phyloP scores from a whole-genome alignment of 2,113 vertebrate genomes.

The Arothron firmamentum region DNA sequence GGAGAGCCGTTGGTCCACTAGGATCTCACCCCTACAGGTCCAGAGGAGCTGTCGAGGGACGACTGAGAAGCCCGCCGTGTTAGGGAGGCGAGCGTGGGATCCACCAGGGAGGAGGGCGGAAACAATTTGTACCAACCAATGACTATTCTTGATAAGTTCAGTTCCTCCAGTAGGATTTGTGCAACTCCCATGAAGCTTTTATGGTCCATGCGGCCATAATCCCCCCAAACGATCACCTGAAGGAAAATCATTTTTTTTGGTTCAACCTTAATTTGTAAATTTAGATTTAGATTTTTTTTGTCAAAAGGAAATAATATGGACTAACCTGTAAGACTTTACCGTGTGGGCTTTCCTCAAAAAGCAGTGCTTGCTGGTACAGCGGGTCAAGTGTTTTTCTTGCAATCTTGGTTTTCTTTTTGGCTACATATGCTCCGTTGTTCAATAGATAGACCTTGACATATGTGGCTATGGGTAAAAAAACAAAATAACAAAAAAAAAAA shows the following conservation, averaged over 20 bases:
- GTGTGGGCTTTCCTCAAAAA: conserved; percentile 95
- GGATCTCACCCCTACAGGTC: conserved; percentile 88
- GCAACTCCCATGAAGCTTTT: conserved; percentile 99
- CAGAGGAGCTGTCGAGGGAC: conserved; percentile 93
- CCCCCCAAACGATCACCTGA: conserved; percentile 98
- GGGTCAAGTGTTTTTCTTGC: conserved; percentile 97
- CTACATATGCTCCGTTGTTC: conserved; percentile 94
- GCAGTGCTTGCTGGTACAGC: conserved; percentile 93
- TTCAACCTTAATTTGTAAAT: not conserved
- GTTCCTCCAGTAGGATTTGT: conserved; percentile 95
- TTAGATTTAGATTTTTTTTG: not conserved
- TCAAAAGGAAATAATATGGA: not conserved
- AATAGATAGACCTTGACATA: conserved; percentile 98
- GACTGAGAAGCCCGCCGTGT: conserved; percentile 95
- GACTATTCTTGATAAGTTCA: conserved; percentile 95
- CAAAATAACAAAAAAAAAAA: conserved; percentile 30
- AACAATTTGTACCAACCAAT: conserved; percentile 99
- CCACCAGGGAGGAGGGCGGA: conserved; percentile 94
- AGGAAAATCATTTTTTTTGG: conserved; percentile 13
- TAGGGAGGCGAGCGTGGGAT: conserved; percentile 91
- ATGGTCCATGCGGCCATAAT: conserved; percentile 98
- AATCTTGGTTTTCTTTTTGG: conserved; percentile 99
- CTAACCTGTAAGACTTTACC: conserved; percentile 98
- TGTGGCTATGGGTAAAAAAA: conserved; percentile 78
- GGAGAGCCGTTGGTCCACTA: conserved; percentile 78